Conservation (phyloP, 2,797 vertebrate species). For the Thalassophryne amazonica region DNA sequence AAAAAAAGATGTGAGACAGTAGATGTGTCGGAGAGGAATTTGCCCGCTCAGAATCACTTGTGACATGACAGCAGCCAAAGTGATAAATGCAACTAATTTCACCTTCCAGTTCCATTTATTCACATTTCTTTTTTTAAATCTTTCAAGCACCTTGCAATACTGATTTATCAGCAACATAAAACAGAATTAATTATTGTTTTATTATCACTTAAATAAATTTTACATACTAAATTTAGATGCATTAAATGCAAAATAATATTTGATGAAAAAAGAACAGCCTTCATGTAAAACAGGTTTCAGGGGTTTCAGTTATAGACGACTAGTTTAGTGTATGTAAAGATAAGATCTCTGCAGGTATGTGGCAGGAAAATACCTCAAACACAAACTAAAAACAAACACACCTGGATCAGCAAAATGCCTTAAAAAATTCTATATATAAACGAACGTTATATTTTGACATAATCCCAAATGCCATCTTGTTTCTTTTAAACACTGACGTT, state of each 20-base stretch:
- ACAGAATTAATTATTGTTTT: neutral
- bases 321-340: slow-evolving; percentile 30
- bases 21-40: slow-evolving; percentile 58
- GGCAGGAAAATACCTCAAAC: slow-evolving; percentile 14
- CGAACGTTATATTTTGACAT: neutral
- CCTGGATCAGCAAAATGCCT: slow-evolving; percentile 33
- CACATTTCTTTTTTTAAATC: neutral
- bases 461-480: neutral
- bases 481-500: slow-evolving; percentile 14
- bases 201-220: slow-evolving; percentile 1
- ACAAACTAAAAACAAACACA: slow-evolving; percentile 13
- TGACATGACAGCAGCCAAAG: slow-evolving; percentile 45
- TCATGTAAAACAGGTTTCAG: neutral
- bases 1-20: slow-evolving; percentile 7
- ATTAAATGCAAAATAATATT: neutral
- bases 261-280: neutral
- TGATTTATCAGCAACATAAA: neutral
- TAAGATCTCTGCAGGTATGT: slow-evolving; percentile 25
- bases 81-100: slow-evolving; percentile 3
- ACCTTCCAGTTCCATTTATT: neutral
- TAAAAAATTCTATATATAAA: no score
- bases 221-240: neutral
- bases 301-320: neutral
- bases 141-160: neutral
- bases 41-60: neutral